Percentiles rank a stretch among this genome's conserved stretches.
Conservation (phyloP, 2,888 invertebrate genomes). For the Drosophila lutescens region DNA sequence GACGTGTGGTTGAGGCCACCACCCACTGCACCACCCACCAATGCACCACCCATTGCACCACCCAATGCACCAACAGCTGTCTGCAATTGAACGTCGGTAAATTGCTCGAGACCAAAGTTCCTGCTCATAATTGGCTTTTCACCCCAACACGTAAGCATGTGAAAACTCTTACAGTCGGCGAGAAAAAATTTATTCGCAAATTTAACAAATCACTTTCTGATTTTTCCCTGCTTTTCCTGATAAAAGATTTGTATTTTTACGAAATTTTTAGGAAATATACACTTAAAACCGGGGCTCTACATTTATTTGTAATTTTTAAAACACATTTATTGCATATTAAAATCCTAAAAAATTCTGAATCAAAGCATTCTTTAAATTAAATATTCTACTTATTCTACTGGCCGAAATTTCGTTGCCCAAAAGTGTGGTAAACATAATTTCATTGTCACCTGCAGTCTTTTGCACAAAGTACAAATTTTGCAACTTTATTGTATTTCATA, state of each 20-base stretch:
- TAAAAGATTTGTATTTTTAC: too few species aligned
- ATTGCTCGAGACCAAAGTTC: conserved; percentile 24
- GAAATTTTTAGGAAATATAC: too few species aligned
- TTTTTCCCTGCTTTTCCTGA: too few species aligned
- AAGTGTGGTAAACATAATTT: background rate
- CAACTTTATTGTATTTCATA: background rate
- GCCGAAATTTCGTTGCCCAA: background rate
- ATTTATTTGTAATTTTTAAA: too few species aligned
- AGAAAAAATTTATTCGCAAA: background rate
- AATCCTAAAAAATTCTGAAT: too few species aligned
- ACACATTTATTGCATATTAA: background rate
- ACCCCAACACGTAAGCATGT: conserved; percentile 14
- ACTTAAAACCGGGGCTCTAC: too few species aligned
- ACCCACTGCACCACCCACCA: background rate
- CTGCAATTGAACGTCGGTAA: conserved; percentile 36
- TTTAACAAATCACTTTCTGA: background rate
- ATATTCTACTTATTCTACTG: too few species aligned
- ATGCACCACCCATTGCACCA: background rate
- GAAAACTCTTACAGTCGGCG: background rate
- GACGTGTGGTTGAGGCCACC: conserved; percentile 24
- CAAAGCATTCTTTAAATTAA: too few species aligned
- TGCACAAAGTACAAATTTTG: background rate
- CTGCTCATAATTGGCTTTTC: conserved; percentile 34
- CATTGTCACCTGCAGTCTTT: background rate
- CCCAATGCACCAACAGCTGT: conserved; percentile 3